Evolutionary conservation across 2,113 vertebrate genomes (phyloP).

Genomic region (Australoheros scitulus): DNA sequence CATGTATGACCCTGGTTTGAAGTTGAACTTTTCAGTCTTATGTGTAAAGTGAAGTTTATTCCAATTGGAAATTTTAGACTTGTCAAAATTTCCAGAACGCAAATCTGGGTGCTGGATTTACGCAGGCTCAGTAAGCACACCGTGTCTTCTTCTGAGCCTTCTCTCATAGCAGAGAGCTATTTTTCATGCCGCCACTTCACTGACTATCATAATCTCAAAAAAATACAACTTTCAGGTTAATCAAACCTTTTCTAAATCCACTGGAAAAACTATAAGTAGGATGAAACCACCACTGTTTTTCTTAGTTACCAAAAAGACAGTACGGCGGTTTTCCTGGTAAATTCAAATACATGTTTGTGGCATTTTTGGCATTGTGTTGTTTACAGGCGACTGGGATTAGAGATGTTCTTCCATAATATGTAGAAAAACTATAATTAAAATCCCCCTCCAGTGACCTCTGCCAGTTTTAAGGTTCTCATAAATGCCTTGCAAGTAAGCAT

Average conservation of each 20-base stretch:
- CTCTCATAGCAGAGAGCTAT: neutral
- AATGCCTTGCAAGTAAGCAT: constrained; percentile 17
- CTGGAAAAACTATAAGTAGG: neutral
- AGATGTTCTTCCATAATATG: constrained; percentile 22
- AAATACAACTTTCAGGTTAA: neutral
- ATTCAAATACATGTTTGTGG: neutral
- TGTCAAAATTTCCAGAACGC: constrained; percentile 24
- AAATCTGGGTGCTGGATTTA: constrained; percentile 58
- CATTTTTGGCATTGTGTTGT: neutral
- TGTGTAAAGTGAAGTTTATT: constrained; percentile 26
- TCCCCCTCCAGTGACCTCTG: constrained; percentile 1
- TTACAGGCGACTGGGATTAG: constrained; percentile 4
- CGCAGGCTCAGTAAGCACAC: constrained; percentile 46
- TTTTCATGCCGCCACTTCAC: neutral
- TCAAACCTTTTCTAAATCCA: neutral
- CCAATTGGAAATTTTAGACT: constrained; percentile 36
- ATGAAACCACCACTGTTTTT: neutral
- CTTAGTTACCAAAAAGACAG: constrained; percentile 1
- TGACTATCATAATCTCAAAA: neutral
- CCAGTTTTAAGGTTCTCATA: constrained; percentile 12
- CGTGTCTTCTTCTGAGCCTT: constrained; percentile 17
- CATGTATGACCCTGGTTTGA: neutral
- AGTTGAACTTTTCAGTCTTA: constrained; percentile 13
- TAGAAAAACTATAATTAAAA: constrained; percentile 47
- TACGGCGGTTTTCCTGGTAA: neutral